Conservation (phyloP, 2,888 invertebrate genomes). For the Autographa gamma region DNA sequence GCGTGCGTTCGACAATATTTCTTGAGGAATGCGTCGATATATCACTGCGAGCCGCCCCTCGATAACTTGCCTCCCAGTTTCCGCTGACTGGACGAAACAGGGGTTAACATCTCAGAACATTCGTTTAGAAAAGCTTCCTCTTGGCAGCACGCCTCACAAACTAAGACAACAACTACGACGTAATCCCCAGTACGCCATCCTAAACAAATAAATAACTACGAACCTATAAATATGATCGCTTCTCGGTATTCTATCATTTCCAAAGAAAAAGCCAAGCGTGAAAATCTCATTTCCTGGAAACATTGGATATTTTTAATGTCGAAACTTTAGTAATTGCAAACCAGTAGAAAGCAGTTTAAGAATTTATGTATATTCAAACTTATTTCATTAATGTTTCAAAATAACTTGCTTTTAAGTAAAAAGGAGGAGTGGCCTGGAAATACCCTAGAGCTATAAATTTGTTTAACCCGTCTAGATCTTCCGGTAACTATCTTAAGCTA, state of each 20-base stretch:
- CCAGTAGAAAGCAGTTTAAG: constrained; percentile 45
- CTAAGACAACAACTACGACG: constrained; percentile 15
- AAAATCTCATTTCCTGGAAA: constrained; percentile 44
- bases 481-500: constrained; percentile 18
- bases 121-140: constrained; percentile 31
- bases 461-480: constrained; percentile 28
- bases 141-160: constrained; percentile 43
- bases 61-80: constrained; percentile 77
- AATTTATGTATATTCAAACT: constrained; percentile 58
- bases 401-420: constrained; percentile 44
- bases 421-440: constrained; percentile 30
- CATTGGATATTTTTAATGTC: constrained; percentile 49
- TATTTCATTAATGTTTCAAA: constrained; percentile 58
- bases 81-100: constrained; percentile 71
- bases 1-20: constrained; percentile 78
- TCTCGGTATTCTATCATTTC: constrained; percentile 17
- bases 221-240: constrained; percentile 6
- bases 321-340: constrained; percentile 56
- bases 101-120: constrained; percentile 48
- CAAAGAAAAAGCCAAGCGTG: constrained; percentile 15
- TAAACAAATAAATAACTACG: neutral
- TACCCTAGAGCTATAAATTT: constrained; percentile 38
- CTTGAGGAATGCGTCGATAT: constrained; percentile 79
- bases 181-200: constrained; percentile 5
- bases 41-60: constrained; percentile 79